Conservation (phyloP, 2,797 vertebrate species). For the Hozukius guyotensis region DNA sequence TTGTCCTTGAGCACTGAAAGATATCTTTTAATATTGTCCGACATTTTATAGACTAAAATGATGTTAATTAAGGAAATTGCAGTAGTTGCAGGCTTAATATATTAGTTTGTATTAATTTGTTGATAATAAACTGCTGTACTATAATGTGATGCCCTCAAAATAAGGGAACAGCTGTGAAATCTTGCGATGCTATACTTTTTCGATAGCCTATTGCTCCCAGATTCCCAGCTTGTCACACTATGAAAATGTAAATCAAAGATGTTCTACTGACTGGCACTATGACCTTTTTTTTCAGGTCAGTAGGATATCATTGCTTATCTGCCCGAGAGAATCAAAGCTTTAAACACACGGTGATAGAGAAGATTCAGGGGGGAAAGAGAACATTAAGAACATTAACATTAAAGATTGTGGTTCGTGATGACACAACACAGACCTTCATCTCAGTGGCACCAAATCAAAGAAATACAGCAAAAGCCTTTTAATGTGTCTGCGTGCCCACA, state of each 20-base stretch:
- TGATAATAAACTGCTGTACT: not conserved
- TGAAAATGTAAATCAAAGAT: not conserved
- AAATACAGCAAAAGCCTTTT: slow-evolving; percentile 81
- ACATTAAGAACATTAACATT: not conserved
- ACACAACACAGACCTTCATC: slow-evolving; percentile 42
- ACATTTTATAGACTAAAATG: not conserved
- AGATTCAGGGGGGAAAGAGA: not conserved
- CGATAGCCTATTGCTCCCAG: not conserved
- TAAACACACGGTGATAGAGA: not conserved
- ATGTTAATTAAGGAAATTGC: not conserved
- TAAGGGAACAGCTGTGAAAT: not conserved
- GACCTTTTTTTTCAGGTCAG: not conserved
- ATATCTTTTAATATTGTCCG: not conserved
- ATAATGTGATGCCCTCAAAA: not conserved
- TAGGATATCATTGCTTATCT: slow-evolving; percentile 3
- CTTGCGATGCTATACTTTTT: not conserved
- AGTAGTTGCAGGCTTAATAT: not conserved
- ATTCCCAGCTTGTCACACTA: not conserved
- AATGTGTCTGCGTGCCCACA: slow-evolving; percentile 49
- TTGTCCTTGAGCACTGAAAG: not conserved
- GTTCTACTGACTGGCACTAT: not conserved
- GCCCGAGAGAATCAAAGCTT: slow-evolving; percentile 6
- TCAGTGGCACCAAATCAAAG: slow-evolving; percentile 57
- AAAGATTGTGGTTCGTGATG: slow-evolving; percentile 23
- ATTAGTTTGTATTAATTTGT: not conserved